Base-by-base conservation (phyloP, 2,113 vertebrate genomes). In the Acanthisitta chloris region DNA sequence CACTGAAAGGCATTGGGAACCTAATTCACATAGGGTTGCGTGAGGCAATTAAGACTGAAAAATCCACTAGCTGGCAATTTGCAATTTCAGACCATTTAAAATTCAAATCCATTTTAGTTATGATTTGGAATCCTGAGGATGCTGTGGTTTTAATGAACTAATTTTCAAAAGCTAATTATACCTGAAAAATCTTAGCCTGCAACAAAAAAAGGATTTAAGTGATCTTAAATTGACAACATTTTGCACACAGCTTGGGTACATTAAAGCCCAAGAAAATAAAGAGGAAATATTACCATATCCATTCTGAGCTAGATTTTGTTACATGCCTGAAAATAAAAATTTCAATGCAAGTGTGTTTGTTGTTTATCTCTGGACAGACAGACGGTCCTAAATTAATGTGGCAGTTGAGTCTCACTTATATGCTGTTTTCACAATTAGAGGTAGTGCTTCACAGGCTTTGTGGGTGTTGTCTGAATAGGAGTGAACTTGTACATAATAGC, bases 91-190 rank as follows among this genome's bases (percentile, higher is more conserved):
- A 17, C 9, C 62, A 54, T 58, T 84, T 81, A 46, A 89, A 89
- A 78, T 86, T 81, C 69, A 81, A 10, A 77, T 36, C 31, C 16
- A 29, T 73, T 84, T 54, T 24, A 70, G 55, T 33, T 74, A 71
- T 34, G 42, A 54, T 81, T 67, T 74, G 24, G 42, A 92, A 62
- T 85, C 76, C 62, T 73, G 58, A 83, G 58, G 54, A 91, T 42
- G 42, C 48, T 84, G 19, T 72, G 49, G 17, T 83, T 69, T 57
- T 83, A 83, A 90, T 77, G 6, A 94, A 92, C 19, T 90, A 40
- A 81, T 83, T 92, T 95, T 90, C 4, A 3, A 65, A n/a, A 78
- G 81, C 28, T 82, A 93, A 84, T 93, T 85, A 93, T 49, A 79
- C 82, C 86, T 95, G 76, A 57, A 70, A 90, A 49, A 61, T 86